Evolutionary conservation across 2,113 vertebrate genomes (phyloP).

Genomic region (Nothocercus julius): DNA sequence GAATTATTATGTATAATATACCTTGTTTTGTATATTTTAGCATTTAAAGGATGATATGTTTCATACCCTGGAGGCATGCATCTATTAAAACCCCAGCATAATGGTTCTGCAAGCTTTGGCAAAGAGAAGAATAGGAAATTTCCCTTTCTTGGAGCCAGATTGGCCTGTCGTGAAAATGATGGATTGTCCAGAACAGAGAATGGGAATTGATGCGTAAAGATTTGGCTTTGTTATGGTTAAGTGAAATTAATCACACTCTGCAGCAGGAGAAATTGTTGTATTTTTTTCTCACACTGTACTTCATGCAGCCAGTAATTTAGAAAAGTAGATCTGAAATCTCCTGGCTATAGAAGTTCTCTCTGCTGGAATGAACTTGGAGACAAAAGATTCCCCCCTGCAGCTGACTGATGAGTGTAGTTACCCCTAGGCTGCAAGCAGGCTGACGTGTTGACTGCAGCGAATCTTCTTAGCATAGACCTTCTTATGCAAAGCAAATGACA

Average conservation of each 20-base stretch:
- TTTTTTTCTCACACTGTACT: not conserved
- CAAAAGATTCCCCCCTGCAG: not conserved
- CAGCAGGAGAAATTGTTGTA: not conserved
- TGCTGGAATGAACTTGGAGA: not conserved
- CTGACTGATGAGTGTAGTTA: not conserved
- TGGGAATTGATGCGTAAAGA: not conserved
- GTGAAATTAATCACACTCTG: not conserved
- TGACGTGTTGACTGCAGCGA: not conserved
- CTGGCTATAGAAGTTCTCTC: not conserved
- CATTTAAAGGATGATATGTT: not conserved
- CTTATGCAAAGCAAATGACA: not conserved
- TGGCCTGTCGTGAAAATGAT: not conserved
- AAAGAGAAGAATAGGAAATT: not conserved
- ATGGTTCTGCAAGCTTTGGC: not conserved
- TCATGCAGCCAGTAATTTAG: not conserved
- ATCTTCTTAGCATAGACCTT: not conserved
- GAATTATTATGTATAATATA: not conserved
- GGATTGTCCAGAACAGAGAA: not conserved
- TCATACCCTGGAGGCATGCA: not conserved
- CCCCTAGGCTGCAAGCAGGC: not conserved
- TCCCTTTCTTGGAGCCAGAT: not conserved
- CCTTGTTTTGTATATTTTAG: not conserved
- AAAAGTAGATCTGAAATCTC: not conserved
- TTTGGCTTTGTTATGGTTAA: not conserved
- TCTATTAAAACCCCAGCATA: not conserved